Conservation (phyloP, 1,140 invertebrate species). For the Philopotamus ludificatus region DNA sequence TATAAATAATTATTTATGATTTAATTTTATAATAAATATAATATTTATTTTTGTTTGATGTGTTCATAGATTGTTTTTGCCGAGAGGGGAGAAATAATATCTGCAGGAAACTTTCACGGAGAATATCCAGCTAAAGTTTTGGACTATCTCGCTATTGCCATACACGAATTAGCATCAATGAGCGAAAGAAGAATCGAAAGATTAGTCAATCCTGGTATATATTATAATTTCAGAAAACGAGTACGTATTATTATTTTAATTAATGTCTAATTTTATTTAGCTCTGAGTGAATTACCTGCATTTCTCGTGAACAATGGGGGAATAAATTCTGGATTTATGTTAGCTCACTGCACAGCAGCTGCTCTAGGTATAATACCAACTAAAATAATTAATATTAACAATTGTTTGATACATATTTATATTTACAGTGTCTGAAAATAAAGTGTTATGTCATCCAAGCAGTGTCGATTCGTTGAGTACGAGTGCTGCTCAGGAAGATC, state of each 20-base stretch:
- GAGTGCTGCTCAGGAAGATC: constrained; percentile 75
- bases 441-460: constrained; percentile 72
- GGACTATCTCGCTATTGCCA: constrained; percentile 72
- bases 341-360: constrained; percentile 74
- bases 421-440: constrained; percentile 68
- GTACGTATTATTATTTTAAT: not conserved
- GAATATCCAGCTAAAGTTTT: constrained; percentile 76
- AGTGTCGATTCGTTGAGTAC: constrained; percentile 72
- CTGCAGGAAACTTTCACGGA: constrained; percentile 71
- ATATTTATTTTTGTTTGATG: not conserved
- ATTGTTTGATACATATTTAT: not conserved
- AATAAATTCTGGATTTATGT: constrained; percentile 76
- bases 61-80: constrained; percentile 66
- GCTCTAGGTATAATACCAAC: constrained; percentile 56
- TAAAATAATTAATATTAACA: not conserved
- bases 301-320: constrained; percentile 72
- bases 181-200: constrained; percentile 70
- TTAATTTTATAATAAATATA: not conserved
- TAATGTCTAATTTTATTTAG: constrained; percentile 45
- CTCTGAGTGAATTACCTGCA: constrained; percentile 66
- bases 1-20: constrained; percentile 46
- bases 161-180: constrained; percentile 73
- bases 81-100: constrained; percentile 69
- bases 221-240: not conserved
- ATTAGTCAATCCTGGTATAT: constrained; percentile 67